Base-by-base conservation (phyloP, 2,888 invertebrate genomes). In the Zele albiditarsus region DNA sequence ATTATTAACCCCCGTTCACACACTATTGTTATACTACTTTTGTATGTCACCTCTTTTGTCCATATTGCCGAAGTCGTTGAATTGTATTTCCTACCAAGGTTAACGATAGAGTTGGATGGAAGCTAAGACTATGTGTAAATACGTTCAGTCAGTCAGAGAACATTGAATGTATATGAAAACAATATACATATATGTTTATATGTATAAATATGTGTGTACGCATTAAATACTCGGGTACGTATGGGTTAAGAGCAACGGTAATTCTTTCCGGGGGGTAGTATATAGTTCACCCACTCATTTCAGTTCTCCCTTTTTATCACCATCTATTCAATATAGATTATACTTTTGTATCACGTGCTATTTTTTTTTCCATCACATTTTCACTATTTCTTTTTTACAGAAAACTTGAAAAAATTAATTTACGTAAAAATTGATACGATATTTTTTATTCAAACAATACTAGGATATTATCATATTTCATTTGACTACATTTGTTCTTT, bases 201-300 rank as follows among this genome's bases (percentile, higher is more conserved):
- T n/a, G 49, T 65, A 31, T 33, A 63, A 38, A 57, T 65, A 65
- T 65, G 79, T 81, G 80, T 74, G 70, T 77, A 79, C 81, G 82
- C 86, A 87, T 87, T 87, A 85, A 87, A 87, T 87, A 86, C 84
- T 81, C 77, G 80, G 78, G 82, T 82, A 81, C 82, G 82, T 84
- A 83, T 83, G 80, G 82, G 80, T 84, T 87, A 87, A 87, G 87
- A 87, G 87, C 87, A 85, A 81, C 87, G 87, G 87, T 87, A 87
- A 87, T 87, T 87, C 87, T 78, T 84, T 76, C 83, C 86, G 74
- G 86, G 87, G 81, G 87, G 87, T 85, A 82, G 80, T 82, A 53
- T 68, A 53, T 33, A 82, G 79, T 82, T 82, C 80, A 80, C 80
- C 81, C 78, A 79, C 82, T 82, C 81, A 81, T 81, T 83, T 81